Evolutionary conservation across 1,140 invertebrate species (phyloP), one percentile per base, ranked within the genome.

Genomic region (Saccostrea cuccullata): DNA sequence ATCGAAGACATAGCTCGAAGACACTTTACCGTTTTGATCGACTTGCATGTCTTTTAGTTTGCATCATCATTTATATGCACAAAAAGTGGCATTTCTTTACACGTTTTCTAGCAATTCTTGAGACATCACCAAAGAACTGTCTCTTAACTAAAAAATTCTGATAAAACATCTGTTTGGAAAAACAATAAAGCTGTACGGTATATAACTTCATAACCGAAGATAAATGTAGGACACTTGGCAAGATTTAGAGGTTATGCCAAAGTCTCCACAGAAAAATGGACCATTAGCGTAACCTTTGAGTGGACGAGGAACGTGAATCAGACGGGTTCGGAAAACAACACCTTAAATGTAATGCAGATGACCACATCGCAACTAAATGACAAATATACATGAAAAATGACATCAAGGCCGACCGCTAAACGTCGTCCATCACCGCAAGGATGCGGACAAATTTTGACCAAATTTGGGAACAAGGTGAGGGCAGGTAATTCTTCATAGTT

Each of bases 361-460:
- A 77, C 70, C 70, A 77, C 70, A 77, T 77, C 70, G 70, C 30
- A 77, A 36, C 70, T 26, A 36, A 26, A 77, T 77, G 70, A 77
- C 70, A 77, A 77, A 77, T 77, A 77, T 30, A 23, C 70, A 30
- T 77, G 70, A 77, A 77, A 77, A 26, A 77, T 77, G 70, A 77
- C 70, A 77, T 77, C 70, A 77, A 30, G 70, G 70, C 70, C 70
- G 23, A 23, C 70, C 70, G 70, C 15, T 77, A 77, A 77, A 77
- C 70, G 26, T 30, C 70, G 70, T 77, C 70, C 70, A 77, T 77
- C 70, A 77, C 26, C 15, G 70, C 11, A 12, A 26, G 70, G 70
- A 77, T 77, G 70, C 30, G 70, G 70, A 77, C 70, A 77, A 77
- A 77, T 77, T 77, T 36, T 77, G 70, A 77, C 70, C 70, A 77